A percentile compares a stretch with the other conserved stretches of the same genome.
phyloP scores from a whole-genome alignment of 2,888 invertebrate genomes.

The Heliconius erato region DNA sequence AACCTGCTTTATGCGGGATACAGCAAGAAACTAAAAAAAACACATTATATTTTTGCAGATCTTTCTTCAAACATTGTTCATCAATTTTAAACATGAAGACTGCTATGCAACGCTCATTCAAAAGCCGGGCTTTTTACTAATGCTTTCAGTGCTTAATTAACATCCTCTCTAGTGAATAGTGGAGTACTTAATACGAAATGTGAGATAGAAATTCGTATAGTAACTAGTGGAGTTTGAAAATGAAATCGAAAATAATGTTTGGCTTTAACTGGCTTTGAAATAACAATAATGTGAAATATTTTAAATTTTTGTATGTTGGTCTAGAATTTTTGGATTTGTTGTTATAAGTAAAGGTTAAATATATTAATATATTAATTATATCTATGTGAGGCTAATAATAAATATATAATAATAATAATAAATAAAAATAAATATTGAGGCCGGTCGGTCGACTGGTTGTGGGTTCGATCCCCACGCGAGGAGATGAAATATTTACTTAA shows the following conservation, averaged over 20 bases:
- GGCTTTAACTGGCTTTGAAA: constrained; percentile 27
- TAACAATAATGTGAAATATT: neutral
- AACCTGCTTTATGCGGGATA: neutral
- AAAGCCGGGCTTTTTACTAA: constrained; percentile 78
- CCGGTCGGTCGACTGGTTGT: too few relatives aligned
- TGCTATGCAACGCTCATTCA: constrained; percentile 67
- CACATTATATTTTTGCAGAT: constrained; percentile 40
- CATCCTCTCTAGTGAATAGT: constrained; percentile 74
- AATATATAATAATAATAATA: too few relatives aligned
- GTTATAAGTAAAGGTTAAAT: too few relatives aligned
- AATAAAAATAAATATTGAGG: too few relatives aligned
- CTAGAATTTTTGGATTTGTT: too few relatives aligned
- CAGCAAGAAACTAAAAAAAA: neutral
- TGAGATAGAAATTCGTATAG: constrained; percentile 57
- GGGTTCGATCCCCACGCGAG: too few relatives aligned
- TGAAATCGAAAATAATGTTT: constrained; percentile 15
- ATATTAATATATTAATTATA: too few relatives aligned
- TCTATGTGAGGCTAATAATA: too few relatives aligned
- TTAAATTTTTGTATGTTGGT: neutral
- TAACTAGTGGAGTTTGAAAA: constrained; percentile 33
- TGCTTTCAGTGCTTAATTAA: constrained; percentile 82
- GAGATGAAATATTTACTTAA: too few relatives aligned
- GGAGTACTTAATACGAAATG: constrained; percentile 71
- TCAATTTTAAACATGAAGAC: constrained; percentile 67
- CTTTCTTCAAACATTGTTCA: constrained; percentile 58